These are phyloP conservation scores for Bombus affinis DNA, from an alignment of 1,140 invertebrate species.

Conservation along the genomic window DNA sequence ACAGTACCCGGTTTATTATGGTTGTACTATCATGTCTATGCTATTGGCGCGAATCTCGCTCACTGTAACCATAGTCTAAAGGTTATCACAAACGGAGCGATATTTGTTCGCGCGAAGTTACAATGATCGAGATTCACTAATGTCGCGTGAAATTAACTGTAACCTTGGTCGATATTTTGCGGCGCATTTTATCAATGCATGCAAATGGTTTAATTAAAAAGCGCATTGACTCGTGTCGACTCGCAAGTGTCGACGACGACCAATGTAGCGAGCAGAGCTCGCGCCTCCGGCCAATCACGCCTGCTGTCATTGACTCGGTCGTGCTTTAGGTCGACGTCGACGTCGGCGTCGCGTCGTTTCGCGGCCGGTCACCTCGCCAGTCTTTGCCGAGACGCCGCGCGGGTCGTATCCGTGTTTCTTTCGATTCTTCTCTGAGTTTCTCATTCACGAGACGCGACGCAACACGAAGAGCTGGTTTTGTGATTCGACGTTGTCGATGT, in stretches of 20 bases:
- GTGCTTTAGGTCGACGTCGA: slow-evolving; percentile 9
- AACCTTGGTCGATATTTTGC: neutral
- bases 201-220: slow-evolving; percentile 16
- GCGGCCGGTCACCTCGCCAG: slow-evolving; percentile 47
- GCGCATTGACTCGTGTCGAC: neutral
- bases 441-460: neutral
- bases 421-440: too few relatives aligned
- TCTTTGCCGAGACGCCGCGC: slow-evolving; percentile 42
- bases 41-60: neutral
- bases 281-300: slow-evolving; percentile 39
- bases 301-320: slow-evolving; percentile 14
- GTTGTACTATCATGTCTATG: too few relatives aligned
- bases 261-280: neutral
- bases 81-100: neutral
- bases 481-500: too few relatives aligned
- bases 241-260: too few relatives aligned
- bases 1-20: too few relatives aligned
- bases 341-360: slow-evolving; percentile 15
- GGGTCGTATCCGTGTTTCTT: neutral
- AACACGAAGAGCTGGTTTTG: neutral
- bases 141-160: slow-evolving; percentile 1
- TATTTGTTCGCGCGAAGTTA: neutral
- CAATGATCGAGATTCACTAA: neutral
- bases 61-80: neutral
- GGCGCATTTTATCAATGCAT: neutral